A percentile compares a stretch with the other conserved stretches of the same genome.
phyloP scores from a whole-genome alignment of 2,888 invertebrate genomes.

The Cinara cedri region DNA sequence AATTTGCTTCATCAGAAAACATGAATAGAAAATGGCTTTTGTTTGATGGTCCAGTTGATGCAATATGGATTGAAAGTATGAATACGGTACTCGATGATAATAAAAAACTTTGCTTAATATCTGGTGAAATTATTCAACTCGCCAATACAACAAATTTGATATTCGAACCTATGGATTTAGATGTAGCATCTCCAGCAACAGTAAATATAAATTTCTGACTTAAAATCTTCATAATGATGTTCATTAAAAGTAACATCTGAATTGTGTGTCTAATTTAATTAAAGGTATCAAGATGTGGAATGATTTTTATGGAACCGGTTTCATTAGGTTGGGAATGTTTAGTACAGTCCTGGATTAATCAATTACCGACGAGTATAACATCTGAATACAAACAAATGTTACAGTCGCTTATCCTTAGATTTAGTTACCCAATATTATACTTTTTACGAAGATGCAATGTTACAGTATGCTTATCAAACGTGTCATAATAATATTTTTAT shows the following conservation, averaged over 20 bases:
- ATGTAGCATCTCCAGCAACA: slow-evolving; percentile 89
- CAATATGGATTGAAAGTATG: slow-evolving; percentile 97
- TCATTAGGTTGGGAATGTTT: slow-evolving; percentile 92
- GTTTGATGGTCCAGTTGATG: slow-evolving; percentile 95
- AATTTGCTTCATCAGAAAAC: slow-evolving; percentile 77
- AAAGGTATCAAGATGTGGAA: slow-evolving; percentile 89
- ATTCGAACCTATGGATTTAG: slow-evolving; percentile 95
- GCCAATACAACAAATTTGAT: slow-evolving; percentile 87
- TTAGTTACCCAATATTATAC: slow-evolving; percentile 79
- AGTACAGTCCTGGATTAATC: slow-evolving; percentile 82
- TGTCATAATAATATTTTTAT: background rate
- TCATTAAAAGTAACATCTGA: background rate
- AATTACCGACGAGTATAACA: slow-evolving; percentile 74
- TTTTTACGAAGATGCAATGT: slow-evolving; percentile 65
- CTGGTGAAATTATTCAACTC: slow-evolving; percentile 94
- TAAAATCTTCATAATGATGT: slow-evolving; percentile 5
- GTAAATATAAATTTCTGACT: slow-evolving; percentile 63
- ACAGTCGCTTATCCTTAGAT: slow-evolving; percentile 76
- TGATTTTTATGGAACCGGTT: slow-evolving; percentile 93
- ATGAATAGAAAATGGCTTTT: slow-evolving; percentile 90
- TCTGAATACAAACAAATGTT: slow-evolving; percentile 74
- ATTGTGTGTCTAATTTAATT: background rate
- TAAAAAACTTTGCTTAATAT: slow-evolving; percentile 94
- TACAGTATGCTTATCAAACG: slow-evolving; percentile 24
- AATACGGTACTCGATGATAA: slow-evolving; percentile 95